These are phyloP conservation scores for Liparis tanakae DNA, from an alignment of 2,797 vertebrate genomes.

Conservation along the genomic window DNA sequence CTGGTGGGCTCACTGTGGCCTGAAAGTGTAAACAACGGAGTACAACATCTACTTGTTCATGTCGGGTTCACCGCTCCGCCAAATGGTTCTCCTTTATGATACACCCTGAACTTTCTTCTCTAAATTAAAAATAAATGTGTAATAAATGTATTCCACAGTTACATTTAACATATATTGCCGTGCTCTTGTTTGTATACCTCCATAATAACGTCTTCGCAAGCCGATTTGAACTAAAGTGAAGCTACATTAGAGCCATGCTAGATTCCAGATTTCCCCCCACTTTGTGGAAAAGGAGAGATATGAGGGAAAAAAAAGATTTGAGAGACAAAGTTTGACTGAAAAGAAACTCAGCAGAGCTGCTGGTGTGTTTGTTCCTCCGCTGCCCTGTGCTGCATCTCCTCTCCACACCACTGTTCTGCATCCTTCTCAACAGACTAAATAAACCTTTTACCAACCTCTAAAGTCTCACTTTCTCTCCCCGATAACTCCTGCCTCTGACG, in stretches of 20 bases:
- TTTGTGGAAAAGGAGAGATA: constrained; percentile 6
- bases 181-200: not conserved
- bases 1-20: constrained; percentile 44
- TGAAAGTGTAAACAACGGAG: constrained; percentile 58
- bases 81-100: not conserved
- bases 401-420: constrained; percentile 28
- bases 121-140: not conserved
- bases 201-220: not conserved
- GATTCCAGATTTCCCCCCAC: not conserved
- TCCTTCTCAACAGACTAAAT: constrained; percentile 55
- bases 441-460: constrained; percentile 40
- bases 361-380: constrained; percentile 8
- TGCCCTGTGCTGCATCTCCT: not conserved
- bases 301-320: not conserved
- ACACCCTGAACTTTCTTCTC: not conserved
- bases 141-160: not conserved
- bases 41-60: constrained; percentile 44
- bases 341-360: constrained; percentile 23
- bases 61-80: constrained; percentile 11
- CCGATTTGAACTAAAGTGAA: not conserved
- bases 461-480: constrained; percentile 50
- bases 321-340: constrained; percentile 7
- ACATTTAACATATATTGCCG: not conserved
- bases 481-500: constrained; percentile 65
- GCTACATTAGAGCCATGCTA: not conserved